phyloP scores from a whole-genome alignment of 2,113 vertebrate species.

The Marmota monax region DNA sequence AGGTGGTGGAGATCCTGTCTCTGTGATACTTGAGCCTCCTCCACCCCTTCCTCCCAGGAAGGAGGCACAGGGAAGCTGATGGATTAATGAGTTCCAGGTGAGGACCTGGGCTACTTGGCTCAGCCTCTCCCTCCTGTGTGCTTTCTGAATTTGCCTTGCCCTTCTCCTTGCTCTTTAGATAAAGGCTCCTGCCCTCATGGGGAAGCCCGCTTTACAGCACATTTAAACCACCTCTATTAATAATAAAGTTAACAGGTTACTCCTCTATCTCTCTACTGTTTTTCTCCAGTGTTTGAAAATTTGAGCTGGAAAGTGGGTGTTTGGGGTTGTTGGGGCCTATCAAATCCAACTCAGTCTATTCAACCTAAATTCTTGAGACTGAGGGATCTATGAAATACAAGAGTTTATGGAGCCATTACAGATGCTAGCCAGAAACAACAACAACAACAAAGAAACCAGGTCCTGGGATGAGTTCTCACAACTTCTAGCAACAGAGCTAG shows the following conservation, averaged over 20 bases:
- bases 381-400: not conserved
- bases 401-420: not conserved
- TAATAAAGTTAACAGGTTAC: not conserved
- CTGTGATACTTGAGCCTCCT: not conserved
- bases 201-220: not conserved
- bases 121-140: not conserved
- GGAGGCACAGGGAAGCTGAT: not conserved
- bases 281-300: not conserved
- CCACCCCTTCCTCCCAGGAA: not conserved
- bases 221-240: not conserved
- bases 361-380: not conserved
- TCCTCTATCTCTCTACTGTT: not conserved
- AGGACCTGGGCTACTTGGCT: not conserved
- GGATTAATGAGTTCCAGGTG: not conserved
- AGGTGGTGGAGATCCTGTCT: not conserved
- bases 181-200: not conserved
- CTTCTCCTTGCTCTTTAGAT: not conserved
- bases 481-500: not conserved
- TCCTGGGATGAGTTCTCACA: not conserved
- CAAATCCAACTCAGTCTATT: not conserved
- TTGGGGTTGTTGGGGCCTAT: not conserved
- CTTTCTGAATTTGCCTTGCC: not conserved
- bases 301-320: not conserved
- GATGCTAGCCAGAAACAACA: not conserved
- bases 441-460: not conserved